phyloP scores from a whole-genome alignment of 2,113 vertebrate species.

The Vulpes vulpes region DNA sequence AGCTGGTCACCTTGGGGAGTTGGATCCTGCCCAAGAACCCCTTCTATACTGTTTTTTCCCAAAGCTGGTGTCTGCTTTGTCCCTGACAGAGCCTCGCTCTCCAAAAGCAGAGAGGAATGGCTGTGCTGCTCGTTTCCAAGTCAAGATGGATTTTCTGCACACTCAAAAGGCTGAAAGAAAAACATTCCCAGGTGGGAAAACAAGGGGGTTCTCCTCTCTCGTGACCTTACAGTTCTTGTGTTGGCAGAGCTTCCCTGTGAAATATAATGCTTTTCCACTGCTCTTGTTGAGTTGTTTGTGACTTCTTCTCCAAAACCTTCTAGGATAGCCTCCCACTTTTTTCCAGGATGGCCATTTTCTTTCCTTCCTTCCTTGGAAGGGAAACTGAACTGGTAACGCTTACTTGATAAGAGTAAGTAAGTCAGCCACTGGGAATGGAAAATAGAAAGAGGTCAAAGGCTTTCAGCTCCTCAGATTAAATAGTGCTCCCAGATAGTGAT shows the following conservation, averaged over 20 bases:
- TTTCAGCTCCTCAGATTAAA: not conserved
- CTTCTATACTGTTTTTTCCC: not conserved
- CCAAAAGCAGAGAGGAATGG: not conserved
- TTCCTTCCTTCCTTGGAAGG: not conserved
- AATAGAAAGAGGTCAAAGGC: not conserved
- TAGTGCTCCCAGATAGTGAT: not conserved
- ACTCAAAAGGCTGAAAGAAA: not conserved
- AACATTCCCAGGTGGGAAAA: not conserved
- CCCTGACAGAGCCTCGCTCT: not conserved
- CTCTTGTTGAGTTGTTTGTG: not conserved
- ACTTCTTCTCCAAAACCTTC: not conserved
- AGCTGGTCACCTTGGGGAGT: not conserved
- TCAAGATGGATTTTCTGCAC: not conserved
- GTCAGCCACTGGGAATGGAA: not conserved
- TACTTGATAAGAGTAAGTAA: not conserved
- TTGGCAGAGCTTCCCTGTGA: not conserved
- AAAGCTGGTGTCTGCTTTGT: not conserved
- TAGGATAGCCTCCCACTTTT: not conserved
- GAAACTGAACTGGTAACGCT: not conserved
- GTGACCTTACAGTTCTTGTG: fast-evolving
- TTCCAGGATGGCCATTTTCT: not conserved
- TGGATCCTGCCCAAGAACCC: not conserved
- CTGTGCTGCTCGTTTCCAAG: not conserved
- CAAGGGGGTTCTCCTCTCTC: no score
- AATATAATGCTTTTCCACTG: fast-evolving